These are phyloP conservation scores for Formica aserva DNA, from an alignment of 2,888 invertebrate genomes.

Conservation along the genomic window DNA sequence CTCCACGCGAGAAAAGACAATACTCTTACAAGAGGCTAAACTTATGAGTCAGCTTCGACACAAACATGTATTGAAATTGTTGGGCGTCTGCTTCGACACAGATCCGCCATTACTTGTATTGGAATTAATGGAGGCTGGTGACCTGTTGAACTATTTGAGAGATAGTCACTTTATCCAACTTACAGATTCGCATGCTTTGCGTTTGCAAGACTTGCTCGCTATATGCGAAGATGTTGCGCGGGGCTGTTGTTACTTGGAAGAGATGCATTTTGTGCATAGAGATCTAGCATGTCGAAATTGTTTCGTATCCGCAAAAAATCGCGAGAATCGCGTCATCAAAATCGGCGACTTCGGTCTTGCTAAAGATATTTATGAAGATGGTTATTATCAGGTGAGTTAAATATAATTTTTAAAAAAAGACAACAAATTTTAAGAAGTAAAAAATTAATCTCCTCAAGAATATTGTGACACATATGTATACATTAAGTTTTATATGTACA, in stretches of 20 bases:
- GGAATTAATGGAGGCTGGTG: constrained; percentile 99
- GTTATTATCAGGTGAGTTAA: constrained; percentile 96
- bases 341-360: constrained; percentile 99
- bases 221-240: constrained; percentile 98
- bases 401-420: constrained; percentile 84
- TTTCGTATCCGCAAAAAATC: constrained; percentile 91
- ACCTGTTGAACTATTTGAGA: constrained; percentile 95
- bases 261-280: constrained; percentile 98
- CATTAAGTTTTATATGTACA: no score
- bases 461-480: neutral
- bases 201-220: constrained; percentile 93
- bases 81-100: constrained; percentile 97
- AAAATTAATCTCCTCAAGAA: no score
- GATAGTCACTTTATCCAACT: constrained; percentile 91
- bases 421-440: neutral
- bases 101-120: constrained; percentile 97
- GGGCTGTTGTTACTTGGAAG: constrained; percentile 98
- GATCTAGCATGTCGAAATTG: constrained; percentile 99
- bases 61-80: constrained; percentile 95
- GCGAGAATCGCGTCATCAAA: constrained; percentile 93
- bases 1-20: constrained; percentile 94
- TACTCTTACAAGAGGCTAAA: constrained; percentile 98
- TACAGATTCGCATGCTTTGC: constrained; percentile 88
- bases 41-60: constrained; percentile 99
- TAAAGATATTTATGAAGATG: constrained; percentile 98